phyloP scores from a whole-genome alignment of 2,113 vertebrate genomes.

The Phocoena phocoena region DNA sequence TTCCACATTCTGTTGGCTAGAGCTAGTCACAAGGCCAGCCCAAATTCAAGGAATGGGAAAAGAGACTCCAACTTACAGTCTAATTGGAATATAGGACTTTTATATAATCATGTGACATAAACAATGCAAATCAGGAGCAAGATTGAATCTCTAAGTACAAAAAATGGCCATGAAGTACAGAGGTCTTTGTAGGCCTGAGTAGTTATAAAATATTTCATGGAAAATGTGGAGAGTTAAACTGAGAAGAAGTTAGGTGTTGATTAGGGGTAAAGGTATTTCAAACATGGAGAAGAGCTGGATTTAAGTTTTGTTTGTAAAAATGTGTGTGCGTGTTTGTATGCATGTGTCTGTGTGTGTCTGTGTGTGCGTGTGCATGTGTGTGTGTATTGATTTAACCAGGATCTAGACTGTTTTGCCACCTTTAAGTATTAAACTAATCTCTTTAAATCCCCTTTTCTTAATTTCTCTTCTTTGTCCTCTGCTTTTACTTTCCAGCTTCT shows the following conservation, averaged over 20 bases:
- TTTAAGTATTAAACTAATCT: not conserved
- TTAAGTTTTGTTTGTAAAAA: slow-evolving; percentile 17
- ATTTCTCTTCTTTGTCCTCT: slow-evolving; percentile 7
- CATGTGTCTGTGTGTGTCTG: not conserved
- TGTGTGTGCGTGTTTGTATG: not conserved
- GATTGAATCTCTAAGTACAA: not conserved
- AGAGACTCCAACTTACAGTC: not conserved
- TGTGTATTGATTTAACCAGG: not conserved
- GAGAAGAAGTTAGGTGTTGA: not conserved
- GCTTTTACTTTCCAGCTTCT: not conserved
- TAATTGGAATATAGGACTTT: not conserved
- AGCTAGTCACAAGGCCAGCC: not conserved
- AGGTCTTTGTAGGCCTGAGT: not conserved
- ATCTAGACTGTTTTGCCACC: not conserved
- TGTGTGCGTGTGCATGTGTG: not conserved
- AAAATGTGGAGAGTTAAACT: not conserved
- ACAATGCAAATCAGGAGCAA: not conserved
- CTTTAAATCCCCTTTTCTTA: not conserved
- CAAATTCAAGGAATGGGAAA: not conserved
- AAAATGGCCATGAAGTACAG: not conserved
- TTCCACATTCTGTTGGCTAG: not conserved
- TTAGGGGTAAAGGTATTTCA: not conserved
- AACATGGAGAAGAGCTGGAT: not conserved
- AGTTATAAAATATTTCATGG: not conserved
- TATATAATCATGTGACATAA: not conserved